These are phyloP conservation scores for Autographa pulchrina DNA, from an alignment of 2,888 invertebrate genomes.

Conservation along the genomic window DNA sequence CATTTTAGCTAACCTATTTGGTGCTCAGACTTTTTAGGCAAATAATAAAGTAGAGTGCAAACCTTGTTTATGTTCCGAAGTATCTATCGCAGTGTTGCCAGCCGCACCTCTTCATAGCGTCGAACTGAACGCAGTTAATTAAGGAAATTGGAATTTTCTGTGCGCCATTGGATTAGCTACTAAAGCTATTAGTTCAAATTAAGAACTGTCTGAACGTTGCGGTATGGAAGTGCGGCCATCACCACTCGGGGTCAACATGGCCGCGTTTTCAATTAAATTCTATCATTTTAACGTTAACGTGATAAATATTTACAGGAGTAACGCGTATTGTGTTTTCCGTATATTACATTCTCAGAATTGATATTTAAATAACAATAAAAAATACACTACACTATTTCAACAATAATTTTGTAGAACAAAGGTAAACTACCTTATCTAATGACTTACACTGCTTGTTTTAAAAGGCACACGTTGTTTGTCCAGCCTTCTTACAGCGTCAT, in stretches of 20 bases:
- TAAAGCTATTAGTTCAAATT: constrained; percentile 89
- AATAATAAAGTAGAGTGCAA: constrained; percentile 18
- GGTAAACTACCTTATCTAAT: background rate
- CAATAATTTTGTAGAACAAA: background rate
- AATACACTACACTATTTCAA: too few relatives aligned
- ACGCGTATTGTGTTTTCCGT: background rate
- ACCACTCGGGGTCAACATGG: constrained; percentile 62
- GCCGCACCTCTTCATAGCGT: constrained; percentile 84
- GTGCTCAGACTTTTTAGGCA: constrained; percentile 5
- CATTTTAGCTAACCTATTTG: constrained; percentile 1
- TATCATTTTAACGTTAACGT: constrained; percentile 40
- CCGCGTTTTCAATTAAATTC: constrained; percentile 63
- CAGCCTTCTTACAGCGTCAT: constrained; percentile 57
- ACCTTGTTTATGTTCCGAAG: constrained; percentile 69
- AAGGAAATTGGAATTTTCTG: constrained; percentile 89
- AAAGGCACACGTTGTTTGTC: constrained; percentile 38
- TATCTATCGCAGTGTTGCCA: constrained; percentile 81
- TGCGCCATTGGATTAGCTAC: constrained; percentile 84
- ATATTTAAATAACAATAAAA: too few relatives aligned
- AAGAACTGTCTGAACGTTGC: constrained; percentile 79
- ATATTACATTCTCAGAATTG: background rate
- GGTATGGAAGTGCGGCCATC: constrained; percentile 70
- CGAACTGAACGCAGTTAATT: constrained; percentile 86
- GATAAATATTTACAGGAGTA: constrained; percentile 31
- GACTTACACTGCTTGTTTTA: background rate